A percentile compares a stretch with the other conserved stretches of the same genome.
phyloP scores from a whole-genome alignment of 1,140 invertebrate species.

The Drosophila asahinai region DNA sequence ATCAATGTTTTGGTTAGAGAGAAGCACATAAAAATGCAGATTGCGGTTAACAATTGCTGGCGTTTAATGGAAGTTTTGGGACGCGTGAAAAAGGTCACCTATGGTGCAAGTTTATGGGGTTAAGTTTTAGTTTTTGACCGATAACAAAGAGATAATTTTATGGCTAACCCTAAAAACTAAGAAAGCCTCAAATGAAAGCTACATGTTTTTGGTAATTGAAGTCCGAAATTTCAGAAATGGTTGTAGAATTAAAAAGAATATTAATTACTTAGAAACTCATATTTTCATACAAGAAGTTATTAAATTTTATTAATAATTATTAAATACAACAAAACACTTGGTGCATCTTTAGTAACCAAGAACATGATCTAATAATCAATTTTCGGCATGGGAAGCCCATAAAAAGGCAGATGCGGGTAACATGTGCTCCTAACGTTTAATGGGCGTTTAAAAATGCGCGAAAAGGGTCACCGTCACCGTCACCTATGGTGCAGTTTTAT shows the following conservation, averaged over 20 bases:
- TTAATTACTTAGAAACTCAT: no score
- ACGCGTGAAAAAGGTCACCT: constrained; percentile 28
- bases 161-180: background rate
- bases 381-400: constrained; percentile 1
- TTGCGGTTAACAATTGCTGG: constrained; percentile 26
- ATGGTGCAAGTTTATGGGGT: constrained; percentile 4
- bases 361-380: constrained; percentile 22
- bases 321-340: background rate
- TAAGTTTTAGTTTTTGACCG: background rate
- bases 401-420: constrained; percentile 24
- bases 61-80: constrained; percentile 21
- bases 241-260: no score
- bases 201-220: accelerated
- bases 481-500: constrained; percentile 29
- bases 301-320: no score
- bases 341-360: background rate
- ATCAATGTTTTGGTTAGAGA: constrained; percentile 24
- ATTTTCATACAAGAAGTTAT: no score
- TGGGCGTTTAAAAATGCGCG: constrained; percentile 42
- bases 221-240: no score
- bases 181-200: background rate
- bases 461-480: constrained; percentile 21
- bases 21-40: constrained; percentile 18
- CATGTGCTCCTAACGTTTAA: constrained; percentile 11
- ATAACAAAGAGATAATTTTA: no score